Evolutionary conservation across 1,140 invertebrate species (phyloP).

Genomic region (Calliphora vicina): DNA sequence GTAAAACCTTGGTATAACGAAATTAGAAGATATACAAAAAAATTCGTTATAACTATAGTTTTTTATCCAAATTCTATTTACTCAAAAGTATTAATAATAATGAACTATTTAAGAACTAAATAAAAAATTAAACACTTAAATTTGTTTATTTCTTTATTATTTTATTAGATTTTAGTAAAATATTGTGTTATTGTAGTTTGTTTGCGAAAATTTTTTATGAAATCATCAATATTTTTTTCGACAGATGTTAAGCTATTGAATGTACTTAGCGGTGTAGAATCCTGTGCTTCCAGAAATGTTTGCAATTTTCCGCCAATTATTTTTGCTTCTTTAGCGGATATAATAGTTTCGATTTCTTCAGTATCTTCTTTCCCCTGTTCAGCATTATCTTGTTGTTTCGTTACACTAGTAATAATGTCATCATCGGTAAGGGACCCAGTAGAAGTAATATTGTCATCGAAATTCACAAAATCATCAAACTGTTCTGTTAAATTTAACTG

Average conservation of each 20-base stretch:
- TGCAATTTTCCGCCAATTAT: not conserved
- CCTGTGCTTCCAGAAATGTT: slow-evolving; percentile 4
- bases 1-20: too few species aligned
- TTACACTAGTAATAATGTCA: not conserved
- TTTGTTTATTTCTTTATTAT: not conserved
- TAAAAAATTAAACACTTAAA: not conserved
- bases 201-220: not conserved
- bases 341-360: not conserved
- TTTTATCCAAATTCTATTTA: too few species aligned
- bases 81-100: too few species aligned
- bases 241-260: not conserved
- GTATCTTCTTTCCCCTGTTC: not conserved
- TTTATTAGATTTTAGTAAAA: slow-evolving; percentile 23
- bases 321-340: not conserved
- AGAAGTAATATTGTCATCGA: not conserved
- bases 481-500: not conserved
- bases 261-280: slow-evolving; percentile 9
- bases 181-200: slow-evolving; percentile 11
- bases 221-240: slow-evolving; percentile 13
- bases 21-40: too few species aligned
- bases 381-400: not conserved
- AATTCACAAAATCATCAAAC: not conserved
- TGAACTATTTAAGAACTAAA: not conserved
- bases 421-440: not conserved
- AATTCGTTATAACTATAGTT: too few species aligned